Evolutionary conservation across 2,888 invertebrate species (phyloP).

Genomic region (Linyphia triangularis): DNA sequence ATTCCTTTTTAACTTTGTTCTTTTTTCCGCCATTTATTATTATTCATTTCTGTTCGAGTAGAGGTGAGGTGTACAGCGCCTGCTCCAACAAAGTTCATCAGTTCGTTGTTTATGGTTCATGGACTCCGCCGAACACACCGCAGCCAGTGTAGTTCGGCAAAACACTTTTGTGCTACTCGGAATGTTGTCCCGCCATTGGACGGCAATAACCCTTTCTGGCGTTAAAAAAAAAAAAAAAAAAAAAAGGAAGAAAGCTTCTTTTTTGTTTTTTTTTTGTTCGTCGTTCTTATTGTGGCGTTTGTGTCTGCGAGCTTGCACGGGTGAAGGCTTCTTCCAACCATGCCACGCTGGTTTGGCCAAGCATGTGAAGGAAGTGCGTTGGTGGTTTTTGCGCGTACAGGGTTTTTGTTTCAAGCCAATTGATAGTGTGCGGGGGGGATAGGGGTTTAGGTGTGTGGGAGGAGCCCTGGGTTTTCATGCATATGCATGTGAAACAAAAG

Average conservation of each 20-base stretch:
- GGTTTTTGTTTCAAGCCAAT: constrained; percentile 53
- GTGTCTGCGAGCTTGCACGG: constrained; percentile 36
- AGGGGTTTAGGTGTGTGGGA: background rate
- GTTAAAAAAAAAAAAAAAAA: background rate
- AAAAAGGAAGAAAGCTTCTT: background rate
- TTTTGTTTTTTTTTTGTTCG: constrained; percentile 18
- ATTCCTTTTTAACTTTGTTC: constrained; percentile 18
- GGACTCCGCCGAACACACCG: constrained; percentile 21
- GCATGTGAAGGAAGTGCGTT: constrained; percentile 53
- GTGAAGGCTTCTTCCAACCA: background rate
- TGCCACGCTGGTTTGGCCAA: constrained; percentile 59
- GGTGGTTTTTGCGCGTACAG: constrained; percentile 29
- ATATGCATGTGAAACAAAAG: constrained; percentile 21
- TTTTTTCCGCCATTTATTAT: background rate
- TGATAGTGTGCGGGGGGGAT: constrained; percentile 33
- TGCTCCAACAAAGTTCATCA: constrained; percentile 39
- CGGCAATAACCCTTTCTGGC: constrained; percentile 66
- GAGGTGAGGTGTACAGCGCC: constrained; percentile 26
- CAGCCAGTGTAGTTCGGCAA: constrained; percentile 48
- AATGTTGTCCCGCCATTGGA: constrained; percentile 63
- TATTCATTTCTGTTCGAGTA: constrained; percentile 10
- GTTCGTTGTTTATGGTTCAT: constrained; percentile 68
- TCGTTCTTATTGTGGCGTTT: constrained; percentile 42
- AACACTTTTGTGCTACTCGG: constrained; percentile 65
- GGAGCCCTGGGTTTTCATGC: constrained; percentile 16